Evolutionary conservation across 2,113 vertebrate species (phyloP), one percentile per base, ranked within the genome.

Genomic region (Mugil cephalus): DNA sequence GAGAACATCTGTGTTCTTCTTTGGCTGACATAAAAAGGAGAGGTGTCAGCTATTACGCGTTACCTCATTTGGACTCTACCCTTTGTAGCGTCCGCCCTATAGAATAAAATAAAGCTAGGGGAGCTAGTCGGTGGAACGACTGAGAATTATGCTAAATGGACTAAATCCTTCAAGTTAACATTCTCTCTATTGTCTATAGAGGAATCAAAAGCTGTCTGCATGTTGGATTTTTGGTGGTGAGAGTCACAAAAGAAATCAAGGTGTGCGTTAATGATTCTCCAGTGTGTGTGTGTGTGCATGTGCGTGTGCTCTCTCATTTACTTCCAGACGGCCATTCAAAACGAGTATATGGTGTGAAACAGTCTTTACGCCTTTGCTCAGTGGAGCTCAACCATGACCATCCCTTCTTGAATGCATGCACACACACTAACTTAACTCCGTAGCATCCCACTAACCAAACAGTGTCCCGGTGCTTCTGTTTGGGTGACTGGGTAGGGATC

Each of bases 401-500:
- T 77, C 59, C 54, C 70, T 51, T 40, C 69, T 64, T 62, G 30
- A 73, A 79, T 36, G 71, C 74, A 74, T 45, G 19, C 75, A 30
- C 56, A 61, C 19, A 40, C 30, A 56, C 54, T 51, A 38, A 65
- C 13, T n/a, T 47, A 17, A 19, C 46, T 64, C 56, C 50, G 48
- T 60, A 73, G 52, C 58, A 59, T 74, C 72, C 74, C 51, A 50
- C 59, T 48, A 66, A 77, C 46, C 61, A 69, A 67, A 71, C 60
- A 60, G 56, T 30, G 47, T 78, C 67, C 58, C 48, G 21, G 46
- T 59, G 63, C 68, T n/a, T n/a, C n/a, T 71, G 66, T 86, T 79
- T 85, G 78, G 74, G 72, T 89, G 84, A 85, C 77, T 86, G 76
- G 61, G 65, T 82, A 71, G 17, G 64, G 87, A 85, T 91, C 87